Base-by-base conservation (phyloP, 1,140 invertebrate genomes). In the Archivesica marissinica region DNA sequence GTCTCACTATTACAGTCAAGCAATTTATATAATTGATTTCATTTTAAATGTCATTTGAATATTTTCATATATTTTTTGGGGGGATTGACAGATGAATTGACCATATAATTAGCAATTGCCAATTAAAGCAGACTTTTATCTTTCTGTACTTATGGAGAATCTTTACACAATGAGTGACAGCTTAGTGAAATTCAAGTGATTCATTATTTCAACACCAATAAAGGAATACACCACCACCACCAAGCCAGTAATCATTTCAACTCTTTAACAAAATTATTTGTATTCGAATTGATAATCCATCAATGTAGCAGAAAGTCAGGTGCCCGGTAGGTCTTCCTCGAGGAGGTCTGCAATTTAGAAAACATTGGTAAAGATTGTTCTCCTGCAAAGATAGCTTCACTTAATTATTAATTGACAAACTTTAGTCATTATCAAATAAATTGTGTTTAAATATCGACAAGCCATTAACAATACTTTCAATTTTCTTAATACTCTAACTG, bases 221-320 rank as follows among this genome's bases (percentile, higher is more conserved):
- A 64, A 64, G n/a, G 30, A 64, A 64, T 64, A 35, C 33, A 64
- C 0, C n/a, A n/a, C n/a, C n/a, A n/a, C n/a, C n/a, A n/a, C n/a
- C 23, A 35, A 64, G 38, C 59, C 33, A 30, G 38, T 64, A 35
- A 64, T 64, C 33, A 64, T 64, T 28, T 64, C 33, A 35, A 11
- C 38, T 64, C 38, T 0, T 64, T 35, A 35, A 64, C 59, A 17
- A 64, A 64, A 64, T 64, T 33, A n/a, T n/a, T 25, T 25, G 6
- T 64, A 35, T 35, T 64, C 33, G 59, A 70, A 28, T 70, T n/a
- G 41, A 1, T 70, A 70, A 70, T 70, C 66, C 66, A 70, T 70
- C 66, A 70, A 70, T 47, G 66, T 70, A 38, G 23, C 1, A n/a
- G 3, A 20, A 70, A 70, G 66, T 70, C 66, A 70, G 66, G 66